Percentiles rank a stretch among this genome's conserved stretches.
Conservation (phyloP, 2,113 vertebrate genomes). For the Zosterops japonicus region DNA sequence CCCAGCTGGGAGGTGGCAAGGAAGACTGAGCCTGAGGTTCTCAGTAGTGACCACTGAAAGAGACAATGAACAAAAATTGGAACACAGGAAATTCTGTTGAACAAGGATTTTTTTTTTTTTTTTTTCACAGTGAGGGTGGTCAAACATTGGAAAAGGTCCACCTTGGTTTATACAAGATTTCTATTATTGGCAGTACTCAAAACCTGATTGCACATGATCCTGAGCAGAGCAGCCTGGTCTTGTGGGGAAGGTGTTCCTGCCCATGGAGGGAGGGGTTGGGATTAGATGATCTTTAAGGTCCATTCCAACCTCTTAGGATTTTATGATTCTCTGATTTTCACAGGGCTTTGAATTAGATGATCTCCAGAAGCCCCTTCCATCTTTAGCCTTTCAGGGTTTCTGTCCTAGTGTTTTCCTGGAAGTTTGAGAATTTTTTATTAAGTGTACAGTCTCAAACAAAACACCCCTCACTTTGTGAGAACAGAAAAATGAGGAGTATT, state of each 20-base stretch:
- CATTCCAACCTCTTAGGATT: background rate
- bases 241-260: background rate
- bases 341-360: fast-evolving
- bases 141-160: background rate
- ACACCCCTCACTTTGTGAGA: background rate
- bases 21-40: background rate
- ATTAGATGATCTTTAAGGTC: background rate
- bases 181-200: background rate
- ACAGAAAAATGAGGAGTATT: background rate
- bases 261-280: background rate
- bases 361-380: background rate
- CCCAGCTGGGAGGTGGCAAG: background rate
- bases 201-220: background rate
- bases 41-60: background rate
- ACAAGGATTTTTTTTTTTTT: background rate
- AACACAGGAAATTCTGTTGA: background rate
- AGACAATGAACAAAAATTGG: background rate
- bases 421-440: background rate
- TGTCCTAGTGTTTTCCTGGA: background rate
- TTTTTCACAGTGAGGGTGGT: background rate
- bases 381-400: background rate
- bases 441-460: background rate
- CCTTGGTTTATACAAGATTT: background rate
- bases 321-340: background rate
- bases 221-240: background rate